These are phyloP conservation scores for Lymantria monacha DNA, from an alignment of 2,888 invertebrate species.

Conservation along the genomic window DNA sequence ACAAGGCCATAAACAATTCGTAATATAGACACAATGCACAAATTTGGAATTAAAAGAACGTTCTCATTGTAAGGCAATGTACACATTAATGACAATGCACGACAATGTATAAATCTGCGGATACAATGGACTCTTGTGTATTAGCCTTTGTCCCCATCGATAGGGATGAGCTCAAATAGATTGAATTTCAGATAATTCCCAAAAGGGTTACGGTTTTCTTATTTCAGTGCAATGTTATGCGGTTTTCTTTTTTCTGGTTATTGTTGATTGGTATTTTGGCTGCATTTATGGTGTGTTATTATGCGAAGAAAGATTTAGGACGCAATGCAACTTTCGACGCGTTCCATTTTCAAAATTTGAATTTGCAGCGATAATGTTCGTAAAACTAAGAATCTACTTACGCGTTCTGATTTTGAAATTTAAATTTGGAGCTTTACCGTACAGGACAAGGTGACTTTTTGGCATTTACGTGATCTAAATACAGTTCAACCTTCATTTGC, in stretches of 20 bases:
- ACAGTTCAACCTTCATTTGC: neutral
- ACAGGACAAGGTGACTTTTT: neutral
- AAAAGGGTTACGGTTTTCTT: constrained; percentile 63
- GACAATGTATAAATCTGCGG: constrained; percentile 71
- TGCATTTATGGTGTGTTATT: constrained; percentile 36
- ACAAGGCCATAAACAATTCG: constrained; percentile 16
- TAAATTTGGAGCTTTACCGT: neutral
- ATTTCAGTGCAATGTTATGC: constrained; percentile 47
- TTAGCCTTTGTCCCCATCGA: constrained; percentile 73
- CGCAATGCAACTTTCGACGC: constrained; percentile 26
- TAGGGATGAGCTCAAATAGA: constrained; percentile 74
- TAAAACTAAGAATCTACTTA: neutral
- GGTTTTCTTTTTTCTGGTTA: constrained; percentile 36
- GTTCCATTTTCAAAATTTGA: constrained; percentile 16
- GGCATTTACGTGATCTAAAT: neutral
- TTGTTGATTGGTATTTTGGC: constrained; percentile 39
- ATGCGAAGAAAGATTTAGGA: constrained; percentile 27
- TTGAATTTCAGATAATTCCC: constrained; percentile 76
- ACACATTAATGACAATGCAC: constrained; percentile 74
- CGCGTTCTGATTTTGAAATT: neutral
- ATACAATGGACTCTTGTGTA: constrained; percentile 68
- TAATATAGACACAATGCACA: constrained; percentile 28
- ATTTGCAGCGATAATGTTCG: neutral
- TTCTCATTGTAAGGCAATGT: constrained; percentile 64
- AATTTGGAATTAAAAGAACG: constrained; percentile 56